Base-by-base conservation (phyloP, 2,797 vertebrate species). In the Acropternis orthonyx region DNA sequence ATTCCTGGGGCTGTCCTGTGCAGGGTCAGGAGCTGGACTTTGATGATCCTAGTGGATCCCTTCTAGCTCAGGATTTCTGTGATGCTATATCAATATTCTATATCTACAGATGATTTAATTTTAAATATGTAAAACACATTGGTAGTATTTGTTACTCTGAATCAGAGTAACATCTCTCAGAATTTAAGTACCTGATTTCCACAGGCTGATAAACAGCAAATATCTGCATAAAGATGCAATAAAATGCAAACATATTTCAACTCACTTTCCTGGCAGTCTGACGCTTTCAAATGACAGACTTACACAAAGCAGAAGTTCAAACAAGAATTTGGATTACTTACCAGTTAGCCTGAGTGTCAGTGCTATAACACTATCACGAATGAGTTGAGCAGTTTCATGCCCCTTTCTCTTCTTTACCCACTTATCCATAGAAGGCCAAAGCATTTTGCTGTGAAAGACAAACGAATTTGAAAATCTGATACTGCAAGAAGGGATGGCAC, bases 371-470 rank as follows among this genome's bases (percentile, higher is more conserved):
- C 98, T 92, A 80, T 99, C 98, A 17, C 98, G 97, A 92, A 99
- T 51, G 1, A 98, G 96, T 0, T 95, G 89, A 15, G 88, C 88
- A 21, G 94, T 96, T 44, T 98, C 97, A 55, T 97, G 96, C 24
- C 97, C 96, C 94, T 98, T 98, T 77, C 98, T 98, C 76, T 98
- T 98, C n/a, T 97, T 98, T 93, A 99, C 97, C 99, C 99, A 99
- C 28, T 97, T 97, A 93, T 99, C 99, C 98, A 99, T 98, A 12
- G 99, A 93, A 32, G 99, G 99, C 99, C 99, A 99, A 86, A 99
- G 97, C 85, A 99, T 98, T 94, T 98, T 99, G 59, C 99, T 99
- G 93, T 46, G 54, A 73, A 93, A 82, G 32, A 94, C 61, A 95
- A 90, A 52, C 34, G 0, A 94, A 73, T 48, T 18, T 44, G n/a